Evolutionary conservation across 2,797 vertebrate species (phyloP).

Genomic region (Alosa sapidissima): DNA sequence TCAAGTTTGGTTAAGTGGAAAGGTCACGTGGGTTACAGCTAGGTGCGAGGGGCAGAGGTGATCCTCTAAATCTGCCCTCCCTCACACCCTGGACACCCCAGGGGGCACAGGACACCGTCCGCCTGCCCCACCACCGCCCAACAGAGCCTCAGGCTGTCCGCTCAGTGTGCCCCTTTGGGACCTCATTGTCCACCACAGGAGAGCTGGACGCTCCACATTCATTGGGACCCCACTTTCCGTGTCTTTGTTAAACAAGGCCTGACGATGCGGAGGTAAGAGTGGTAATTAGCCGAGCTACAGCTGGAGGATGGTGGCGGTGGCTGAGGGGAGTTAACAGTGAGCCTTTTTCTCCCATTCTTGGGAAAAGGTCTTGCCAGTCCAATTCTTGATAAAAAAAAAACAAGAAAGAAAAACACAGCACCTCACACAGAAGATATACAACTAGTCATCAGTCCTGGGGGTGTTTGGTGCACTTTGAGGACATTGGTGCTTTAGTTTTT

Average conservation of each 20-base stretch:
- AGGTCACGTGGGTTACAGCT: constrained; percentile 36
- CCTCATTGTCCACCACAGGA: background rate
- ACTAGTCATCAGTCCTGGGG: background rate
- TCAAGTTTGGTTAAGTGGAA: background rate
- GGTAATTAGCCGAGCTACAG: background rate
- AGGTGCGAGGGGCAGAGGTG: constrained; percentile 26
- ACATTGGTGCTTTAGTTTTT: background rate
- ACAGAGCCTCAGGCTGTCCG: background rate
- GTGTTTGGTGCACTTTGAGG: background rate
- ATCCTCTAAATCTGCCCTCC: background rate
- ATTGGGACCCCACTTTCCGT: background rate
- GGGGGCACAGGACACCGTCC: background rate
- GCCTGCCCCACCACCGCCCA: background rate
- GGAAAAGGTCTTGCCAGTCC: background rate
- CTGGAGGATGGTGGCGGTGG: background rate
- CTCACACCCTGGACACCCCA: background rate
- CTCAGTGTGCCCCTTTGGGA: background rate
- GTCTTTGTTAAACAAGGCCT: background rate
- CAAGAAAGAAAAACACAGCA: no score
- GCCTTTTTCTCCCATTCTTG: background rate
- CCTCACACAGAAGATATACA: background rate
- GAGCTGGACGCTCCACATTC: background rate
- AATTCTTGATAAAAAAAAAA: no score
- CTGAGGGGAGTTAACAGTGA: background rate
- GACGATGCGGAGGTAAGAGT: background rate